Evolutionary conservation across 92 coral and sea anemone species (phyloP).

Genomic region (Epizoanthus rinbou): DNA sequence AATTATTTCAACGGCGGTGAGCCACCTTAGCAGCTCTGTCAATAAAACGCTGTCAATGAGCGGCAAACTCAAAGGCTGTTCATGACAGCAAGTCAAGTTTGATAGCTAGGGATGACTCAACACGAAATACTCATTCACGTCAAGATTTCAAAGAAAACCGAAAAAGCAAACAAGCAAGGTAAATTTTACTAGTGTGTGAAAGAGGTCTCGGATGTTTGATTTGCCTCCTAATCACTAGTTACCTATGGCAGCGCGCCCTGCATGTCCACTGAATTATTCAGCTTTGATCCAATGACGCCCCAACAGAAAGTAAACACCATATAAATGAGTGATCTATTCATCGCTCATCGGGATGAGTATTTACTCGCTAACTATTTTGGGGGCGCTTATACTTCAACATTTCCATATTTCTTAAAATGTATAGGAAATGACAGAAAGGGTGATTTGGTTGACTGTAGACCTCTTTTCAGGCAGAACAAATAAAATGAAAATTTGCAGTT

Average conservation of each 20-base stretch:
- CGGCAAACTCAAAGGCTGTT: constrained; percentile 78
- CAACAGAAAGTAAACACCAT: constrained; percentile 62
- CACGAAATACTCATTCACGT: constrained; percentile 70
- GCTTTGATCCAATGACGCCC: constrained; percentile 60
- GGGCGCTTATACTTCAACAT: background rate
- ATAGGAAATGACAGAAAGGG: background rate
- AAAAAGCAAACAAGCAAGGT: constrained; percentile 85
- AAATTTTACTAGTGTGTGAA: constrained; percentile 86
- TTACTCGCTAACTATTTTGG: constrained; percentile 18
- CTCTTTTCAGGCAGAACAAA: background rate
- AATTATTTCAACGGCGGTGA: constrained; percentile 59
- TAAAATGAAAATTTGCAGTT: background rate
- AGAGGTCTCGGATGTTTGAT: constrained; percentile 86
- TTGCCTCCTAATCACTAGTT: constrained; percentile 79
- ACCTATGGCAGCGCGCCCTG: constrained; percentile 73
- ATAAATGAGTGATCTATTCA: constrained; percentile 49
- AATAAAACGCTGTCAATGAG: constrained; percentile 67
- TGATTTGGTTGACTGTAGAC: background rate
- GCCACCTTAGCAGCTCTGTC: constrained; percentile 73
- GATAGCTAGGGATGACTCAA: constrained; percentile 25
- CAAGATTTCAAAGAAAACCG: constrained; percentile 91
- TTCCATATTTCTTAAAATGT: constrained; percentile 4
- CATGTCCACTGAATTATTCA: constrained; percentile 81
- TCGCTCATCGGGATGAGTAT: constrained; percentile 11
- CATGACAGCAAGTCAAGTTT: constrained; percentile 69